Base-by-base conservation (phyloP, 92 coral and sea anemone species). In the Plumapathes pennacea region DNA sequence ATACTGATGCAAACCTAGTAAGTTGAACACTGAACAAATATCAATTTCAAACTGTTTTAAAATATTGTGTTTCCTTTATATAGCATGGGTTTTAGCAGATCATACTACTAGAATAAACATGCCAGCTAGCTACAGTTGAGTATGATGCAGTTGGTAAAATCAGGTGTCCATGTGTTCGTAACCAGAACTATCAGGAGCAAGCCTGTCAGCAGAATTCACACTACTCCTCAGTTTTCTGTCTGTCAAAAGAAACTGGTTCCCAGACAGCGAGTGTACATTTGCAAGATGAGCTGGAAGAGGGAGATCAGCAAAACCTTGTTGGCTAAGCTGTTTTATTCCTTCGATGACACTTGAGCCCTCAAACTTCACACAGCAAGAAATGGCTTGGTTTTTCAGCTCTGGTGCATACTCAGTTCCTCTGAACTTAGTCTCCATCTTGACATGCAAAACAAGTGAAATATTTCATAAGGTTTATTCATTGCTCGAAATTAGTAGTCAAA, bases 301-400 rank as follows among this genome's bases (percentile, higher is more conserved):
- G 18, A 76, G 67, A 28, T 81, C 81, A 4, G 86, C 94, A 29
- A 76, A 47, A 32, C 96, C 90, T 53, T 71, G 54, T 56, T 46
- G 32, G 34, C 75, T 62, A 32, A 92, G 89, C 38, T 69, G 62
- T 54, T 84, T 80, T 43, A 92, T 80, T 36, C 98, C 98, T 72
- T 92, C 94, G 24, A 92, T 62, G 3, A 92, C 94, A 69, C 90
- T 88, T 34, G 94, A 59, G 20, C 98, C 98, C 25, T 88, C 82
- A 60, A 92, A 88, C 68, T 64, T 84, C 9, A 89, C 98, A 22
- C 50, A 39, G 59, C 98, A 88, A 47, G 67, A 48, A 34, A 92
- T 72, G 21, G 80, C 81, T 14, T 68, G 59, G 29, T 81, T 81
- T 67, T 50, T 49, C 4, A 83, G 75, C 4, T 55, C 66, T 18